These are phyloP conservation scores for Galemys pyrenaicus DNA, from an alignment of 2,113 vertebrate species.

Conservation along the genomic window DNA sequence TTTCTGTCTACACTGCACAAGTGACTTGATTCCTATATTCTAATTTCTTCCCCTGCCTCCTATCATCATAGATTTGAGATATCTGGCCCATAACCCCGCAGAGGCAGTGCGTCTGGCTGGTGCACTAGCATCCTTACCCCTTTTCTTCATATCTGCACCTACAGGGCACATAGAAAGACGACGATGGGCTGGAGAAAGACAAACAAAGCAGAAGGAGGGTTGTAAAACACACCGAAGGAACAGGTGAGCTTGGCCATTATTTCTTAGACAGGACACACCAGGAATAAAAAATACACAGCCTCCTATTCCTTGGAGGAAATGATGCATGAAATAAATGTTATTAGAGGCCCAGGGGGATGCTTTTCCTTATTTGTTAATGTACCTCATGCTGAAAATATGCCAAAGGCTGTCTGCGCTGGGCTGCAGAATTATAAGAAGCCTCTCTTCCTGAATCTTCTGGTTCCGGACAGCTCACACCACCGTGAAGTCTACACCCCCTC, in stretches of 20 bases:
- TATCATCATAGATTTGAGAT: not conserved
- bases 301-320: constrained; percentile 75
- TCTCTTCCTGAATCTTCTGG: not conserved
- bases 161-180: not conserved
- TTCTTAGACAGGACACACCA: constrained; percentile 65
- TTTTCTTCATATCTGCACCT: not conserved
- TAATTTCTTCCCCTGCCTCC: not conserved
- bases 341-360: constrained; percentile 75
- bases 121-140: not conserved
- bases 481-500: not conserved
- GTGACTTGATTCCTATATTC: not conserved
- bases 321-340: constrained; percentile 80
- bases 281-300: constrained; percentile 65
- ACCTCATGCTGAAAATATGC: constrained; percentile 71
- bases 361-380: constrained; percentile 79
- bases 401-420: constrained; percentile 59
- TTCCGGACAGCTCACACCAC: not conserved
- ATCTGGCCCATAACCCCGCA: not conserved
- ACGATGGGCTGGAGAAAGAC: not conserved
- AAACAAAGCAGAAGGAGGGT: not conserved
- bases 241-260: constrained; percentile 72
- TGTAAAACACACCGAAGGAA: constrained; percentile 47
- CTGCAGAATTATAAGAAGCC: not conserved
- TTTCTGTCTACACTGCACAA: not conserved
- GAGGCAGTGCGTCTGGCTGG: not conserved